Conservation (phyloP, 2,113 vertebrate genomes). For the Solea senegalensis region DNA sequence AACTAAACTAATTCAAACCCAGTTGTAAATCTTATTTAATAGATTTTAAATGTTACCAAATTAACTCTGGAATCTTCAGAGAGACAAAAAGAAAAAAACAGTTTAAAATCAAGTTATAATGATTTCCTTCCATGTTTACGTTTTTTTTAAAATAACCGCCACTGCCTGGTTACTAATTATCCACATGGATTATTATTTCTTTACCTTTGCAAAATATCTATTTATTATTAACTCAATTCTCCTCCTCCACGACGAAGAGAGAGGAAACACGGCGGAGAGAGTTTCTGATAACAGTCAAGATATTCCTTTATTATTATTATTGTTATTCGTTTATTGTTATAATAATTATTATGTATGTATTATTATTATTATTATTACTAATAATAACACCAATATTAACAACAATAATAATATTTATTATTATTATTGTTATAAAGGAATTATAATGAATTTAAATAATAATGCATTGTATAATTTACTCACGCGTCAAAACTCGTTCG, state of each 20-base stretch:
- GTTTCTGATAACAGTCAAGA: no score
- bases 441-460: not conserved
- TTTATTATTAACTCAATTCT: constrained; percentile 79
- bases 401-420: not conserved
- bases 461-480: not conserved
- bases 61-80: no score
- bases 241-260: constrained; percentile 41
- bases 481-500: not conserved
- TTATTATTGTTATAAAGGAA: not conserved
- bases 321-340: not conserved
- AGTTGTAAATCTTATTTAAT: no score
- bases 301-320: no score
- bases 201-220: constrained; percentile 77
- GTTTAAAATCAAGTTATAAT: not conserved
- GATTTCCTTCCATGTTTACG: constrained; percentile 58
- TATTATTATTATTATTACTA: not conserved
- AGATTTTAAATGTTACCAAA: no score
- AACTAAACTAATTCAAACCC: no score
- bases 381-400: not conserved
- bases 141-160: constrained; percentile 75
- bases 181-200: constrained; percentile 74
- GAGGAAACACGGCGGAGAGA: not conserved
- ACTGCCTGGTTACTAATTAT: constrained; percentile 82
- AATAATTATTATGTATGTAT: not conserved
- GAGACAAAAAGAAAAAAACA: not conserved